Evolutionary conservation across 2,888 invertebrate genomes (phyloP), one percentile per base, ranked within the genome.

Genomic region (Conistra vaccinii): DNA sequence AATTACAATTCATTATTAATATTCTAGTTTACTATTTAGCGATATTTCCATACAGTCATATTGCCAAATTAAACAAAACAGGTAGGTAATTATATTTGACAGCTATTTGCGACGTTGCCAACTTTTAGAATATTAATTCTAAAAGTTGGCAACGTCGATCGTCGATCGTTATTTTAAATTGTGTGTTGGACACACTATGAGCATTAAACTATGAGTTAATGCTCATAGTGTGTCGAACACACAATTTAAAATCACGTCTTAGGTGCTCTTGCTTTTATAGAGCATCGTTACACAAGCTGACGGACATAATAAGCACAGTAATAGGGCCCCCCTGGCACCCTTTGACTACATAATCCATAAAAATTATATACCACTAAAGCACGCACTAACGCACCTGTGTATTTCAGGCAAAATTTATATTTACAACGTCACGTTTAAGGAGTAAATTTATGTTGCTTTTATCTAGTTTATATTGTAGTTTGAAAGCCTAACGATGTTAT

Each of bases 401-500:
- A 58, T 65, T 74, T 60, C 63, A 29, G 39, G 26, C n/a, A 7
- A 45, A 62, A 45, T 81, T 65, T 65, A 76, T 82, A 76, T 79
- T 82, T 65, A 63, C 53, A 55, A 68, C 53, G 12, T 66, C 55
- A 51, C 55, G 73, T 67, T 77, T 51, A n/a, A 67, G 66, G 60
- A 53, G 61, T 39, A 69, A 53, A 80, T 84, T 74, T 70, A 85
- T 66, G 67, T 32, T 51, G 48, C 73, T 79, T 79, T 83, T 79
- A 81, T 85, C 48, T 73, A 77, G 62, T 77, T 83, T 83, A 69
- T 69, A 72, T 71, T 68, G 62, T 83, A 78, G 80, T 80, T 80
- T 67, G 62, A 83, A 83, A 80, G 72, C 62, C 74, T 76, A 75
- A 72, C 75, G 67, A 73, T 69, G 75, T 61, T 73, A 53, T 83